phyloP scores from a whole-genome alignment of 2,797 vertebrate genomes.

The Vireo griseus region DNA sequence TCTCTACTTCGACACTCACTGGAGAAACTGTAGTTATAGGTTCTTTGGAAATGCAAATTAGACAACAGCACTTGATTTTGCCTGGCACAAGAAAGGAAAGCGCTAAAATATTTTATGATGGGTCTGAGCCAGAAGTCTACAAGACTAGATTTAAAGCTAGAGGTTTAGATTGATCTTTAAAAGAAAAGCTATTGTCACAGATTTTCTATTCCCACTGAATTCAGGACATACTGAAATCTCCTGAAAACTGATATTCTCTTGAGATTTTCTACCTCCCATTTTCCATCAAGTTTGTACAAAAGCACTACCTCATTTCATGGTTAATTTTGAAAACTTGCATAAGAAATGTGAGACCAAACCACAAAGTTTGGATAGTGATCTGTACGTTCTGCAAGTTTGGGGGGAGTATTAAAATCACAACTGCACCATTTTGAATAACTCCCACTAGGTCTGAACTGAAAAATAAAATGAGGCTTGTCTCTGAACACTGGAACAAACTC shows the following conservation, averaged over 20 bases:
- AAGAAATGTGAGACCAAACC: constrained; percentile 18
- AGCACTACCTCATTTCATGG: constrained; percentile 3
- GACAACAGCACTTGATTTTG: constrained; percentile 63
- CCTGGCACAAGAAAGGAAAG: constrained; percentile 59
- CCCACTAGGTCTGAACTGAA: not conserved
- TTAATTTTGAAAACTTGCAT: constrained; percentile 27
- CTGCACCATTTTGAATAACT: not conserved
- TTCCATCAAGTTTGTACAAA: not conserved
- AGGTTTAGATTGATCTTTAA: constrained; percentile 24
- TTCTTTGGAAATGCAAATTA: constrained; percentile 66
- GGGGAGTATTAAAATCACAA: not conserved
- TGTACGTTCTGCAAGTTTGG: not conserved
- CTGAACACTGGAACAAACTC: not conserved
- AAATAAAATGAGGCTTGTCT: not conserved
- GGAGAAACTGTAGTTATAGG: constrained; percentile 32
- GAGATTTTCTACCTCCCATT: constrained; percentile 17
- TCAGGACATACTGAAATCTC: not conserved
- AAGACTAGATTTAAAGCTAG: constrained; percentile 56
- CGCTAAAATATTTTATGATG: constrained; percentile 64
- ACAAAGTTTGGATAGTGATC: constrained; percentile 27
- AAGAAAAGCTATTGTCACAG: constrained; percentile 52
- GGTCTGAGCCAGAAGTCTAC: constrained; percentile 59
- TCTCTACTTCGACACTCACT: constrained; percentile 48
- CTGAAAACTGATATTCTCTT: constrained; percentile 19
- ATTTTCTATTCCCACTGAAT: constrained; percentile 26